Evolutionary conservation across 2,888 invertebrate species (phyloP).

Genomic region (Drosophila kanekoi): DNA sequence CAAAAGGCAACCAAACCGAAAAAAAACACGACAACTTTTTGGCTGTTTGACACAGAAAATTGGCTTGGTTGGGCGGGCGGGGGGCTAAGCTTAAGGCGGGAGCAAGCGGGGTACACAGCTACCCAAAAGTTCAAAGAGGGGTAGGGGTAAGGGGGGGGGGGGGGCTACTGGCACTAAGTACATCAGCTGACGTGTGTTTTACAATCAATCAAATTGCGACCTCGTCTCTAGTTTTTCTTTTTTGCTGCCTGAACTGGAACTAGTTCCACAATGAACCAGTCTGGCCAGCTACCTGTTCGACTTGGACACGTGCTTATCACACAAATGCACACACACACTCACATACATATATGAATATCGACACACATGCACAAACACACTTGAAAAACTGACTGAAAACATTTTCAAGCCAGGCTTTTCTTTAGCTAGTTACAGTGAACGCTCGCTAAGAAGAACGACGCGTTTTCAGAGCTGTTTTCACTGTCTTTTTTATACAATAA

Average conservation of each 20-base stretch:
- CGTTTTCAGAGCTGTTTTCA: not conserved
- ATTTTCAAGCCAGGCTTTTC: no score
- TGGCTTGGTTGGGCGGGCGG: constrained; percentile 21
- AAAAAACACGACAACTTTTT: constrained; percentile 36
- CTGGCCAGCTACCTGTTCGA: constrained; percentile 39
- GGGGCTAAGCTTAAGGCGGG: not conserved
- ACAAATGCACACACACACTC: constrained; percentile 20
- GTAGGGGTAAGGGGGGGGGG: not conserved
- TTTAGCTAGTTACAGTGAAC: not conserved
- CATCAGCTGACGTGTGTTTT: constrained; percentile 49
- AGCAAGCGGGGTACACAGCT: not conserved
- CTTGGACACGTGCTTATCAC: constrained; percentile 60
- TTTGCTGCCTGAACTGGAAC: constrained; percentile 29
- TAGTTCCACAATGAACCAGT: constrained; percentile 42
- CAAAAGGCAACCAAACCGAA: constrained; percentile 3
- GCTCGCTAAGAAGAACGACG: not conserved
- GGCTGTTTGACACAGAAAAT: constrained; percentile 48
- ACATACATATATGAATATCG: not conserved
- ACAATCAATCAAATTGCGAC: constrained; percentile 71
- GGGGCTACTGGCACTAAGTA: constrained; percentile 21
- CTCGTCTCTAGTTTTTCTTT: constrained; percentile 41
- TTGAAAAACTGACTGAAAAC: constrained; percentile 3
- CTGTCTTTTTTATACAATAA: no score
- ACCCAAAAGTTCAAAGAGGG: constrained; percentile 36
- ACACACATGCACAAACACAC: constrained; percentile 8